Evolutionary conservation across 2,888 invertebrate genomes (phyloP).

Genomic region (Spilosoma lubricipeda): DNA sequence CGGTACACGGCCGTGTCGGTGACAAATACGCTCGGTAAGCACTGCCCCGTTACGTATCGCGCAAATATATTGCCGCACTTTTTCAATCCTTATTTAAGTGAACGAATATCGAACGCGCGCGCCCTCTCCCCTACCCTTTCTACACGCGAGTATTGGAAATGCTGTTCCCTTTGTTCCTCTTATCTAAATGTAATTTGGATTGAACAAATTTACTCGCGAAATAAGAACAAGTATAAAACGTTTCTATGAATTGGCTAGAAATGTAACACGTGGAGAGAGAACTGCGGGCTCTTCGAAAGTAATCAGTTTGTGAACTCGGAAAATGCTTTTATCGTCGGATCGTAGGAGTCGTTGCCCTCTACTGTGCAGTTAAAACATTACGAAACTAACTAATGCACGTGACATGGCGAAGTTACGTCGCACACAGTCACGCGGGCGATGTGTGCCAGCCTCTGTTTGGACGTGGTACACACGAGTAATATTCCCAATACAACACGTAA

Average conservation of each 20-base stretch:
- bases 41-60: constrained; percentile 19
- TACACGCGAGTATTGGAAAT: constrained; percentile 24
- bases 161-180: constrained; percentile 30
- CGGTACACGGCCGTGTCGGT: constrained; percentile 12
- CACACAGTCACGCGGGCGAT: too few species aligned
- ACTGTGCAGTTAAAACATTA: constrained; percentile 8
- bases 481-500: neutral
- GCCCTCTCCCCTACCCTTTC: neutral
- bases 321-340: constrained; percentile 2
- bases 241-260: neutral
- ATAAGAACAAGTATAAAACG: neutral
- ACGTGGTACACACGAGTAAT: neutral
- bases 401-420: too few species aligned
- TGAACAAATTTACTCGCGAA: constrained; percentile 9
- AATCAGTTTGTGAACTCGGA: neutral
- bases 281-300: neutral
- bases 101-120: constrained; percentile 33
- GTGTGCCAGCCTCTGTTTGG: too few species aligned
- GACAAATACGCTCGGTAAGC: constrained; percentile 21
- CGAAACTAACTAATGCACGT: neutral
- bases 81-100: constrained; percentile 48
- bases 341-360: neutral
- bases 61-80: constrained; percentile 41
- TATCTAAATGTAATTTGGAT: constrained; percentile 24
- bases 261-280: neutral